phyloP scores from a whole-genome alignment of 2,888 invertebrate genomes.

The Ochropleura plecta region DNA sequence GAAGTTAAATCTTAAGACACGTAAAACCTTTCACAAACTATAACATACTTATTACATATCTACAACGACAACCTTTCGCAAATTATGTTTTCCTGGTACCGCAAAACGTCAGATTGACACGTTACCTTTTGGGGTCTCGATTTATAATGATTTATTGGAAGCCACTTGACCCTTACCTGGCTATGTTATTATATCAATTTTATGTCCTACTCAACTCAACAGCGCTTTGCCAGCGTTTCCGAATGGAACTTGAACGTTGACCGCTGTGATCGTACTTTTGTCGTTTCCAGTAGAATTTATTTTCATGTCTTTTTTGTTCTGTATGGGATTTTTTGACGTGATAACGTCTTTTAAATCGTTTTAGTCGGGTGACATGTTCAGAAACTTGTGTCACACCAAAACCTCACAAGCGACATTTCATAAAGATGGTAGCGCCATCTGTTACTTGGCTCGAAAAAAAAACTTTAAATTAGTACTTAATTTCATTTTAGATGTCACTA shows the following conservation, averaged over 20 bases:
- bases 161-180: conserved; percentile 32
- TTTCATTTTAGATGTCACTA: too few species aligned
- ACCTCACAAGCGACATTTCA: too few species aligned
- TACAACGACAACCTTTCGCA: not conserved
- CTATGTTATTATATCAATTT: conserved; percentile 54
- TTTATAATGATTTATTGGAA: conserved; percentile 49
- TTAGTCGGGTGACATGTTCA: too few species aligned
- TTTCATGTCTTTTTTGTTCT: conserved; percentile 15
- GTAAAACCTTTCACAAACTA: not conserved
- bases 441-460: too few species aligned
- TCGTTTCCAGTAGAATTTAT: conserved; percentile 17
- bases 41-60: not conserved
- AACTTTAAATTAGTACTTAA: too few species aligned
- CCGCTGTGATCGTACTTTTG: conserved; percentile 33
- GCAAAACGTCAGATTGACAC: conserved; percentile 26
- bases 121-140: conserved; percentile 23
- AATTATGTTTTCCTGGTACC: conserved; percentile 40
- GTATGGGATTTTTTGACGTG: too few species aligned
- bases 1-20: not conserved
- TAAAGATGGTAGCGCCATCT: too few species aligned
- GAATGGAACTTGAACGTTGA: conserved; percentile 31
- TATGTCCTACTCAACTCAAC: conserved; percentile 48
- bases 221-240: conserved; percentile 45
- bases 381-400: too few species aligned
- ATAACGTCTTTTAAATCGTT: too few species aligned